Evolutionary conservation across 2,888 invertebrate species (phyloP).

Genomic region (Gortyna flavago): DNA sequence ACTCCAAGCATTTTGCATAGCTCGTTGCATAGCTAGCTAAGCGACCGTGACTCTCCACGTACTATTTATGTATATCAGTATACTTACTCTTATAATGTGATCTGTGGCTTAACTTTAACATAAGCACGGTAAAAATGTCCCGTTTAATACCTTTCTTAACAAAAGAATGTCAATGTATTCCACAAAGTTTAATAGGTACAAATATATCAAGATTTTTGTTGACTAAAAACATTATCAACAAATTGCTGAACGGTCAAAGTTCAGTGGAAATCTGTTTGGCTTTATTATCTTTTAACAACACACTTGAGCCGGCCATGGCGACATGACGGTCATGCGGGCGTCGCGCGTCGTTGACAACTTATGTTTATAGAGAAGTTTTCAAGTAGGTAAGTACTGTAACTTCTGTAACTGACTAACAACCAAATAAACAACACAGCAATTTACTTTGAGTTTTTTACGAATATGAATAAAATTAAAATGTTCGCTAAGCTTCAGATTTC

Average conservation of each 20-base stretch:
- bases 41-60: background rate
- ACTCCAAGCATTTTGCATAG: no score
- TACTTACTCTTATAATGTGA: constrained; percentile 3
- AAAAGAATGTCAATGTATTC: constrained; percentile 41
- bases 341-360: constrained; percentile 32
- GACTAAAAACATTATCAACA: constrained; percentile 68
- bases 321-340: constrained; percentile 48
- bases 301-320: constrained; percentile 51
- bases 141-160: constrained; percentile 27
- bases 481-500: background rate
- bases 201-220: constrained; percentile 68
- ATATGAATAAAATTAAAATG: constrained; percentile 12
- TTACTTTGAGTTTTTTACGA: background rate
- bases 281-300: constrained; percentile 65
- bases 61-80: background rate
- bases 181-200: constrained; percentile 51
- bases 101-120: constrained; percentile 13
- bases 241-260: constrained; percentile 69
- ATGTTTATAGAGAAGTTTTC: constrained; percentile 23
- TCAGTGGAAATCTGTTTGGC: constrained; percentile 70
- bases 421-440: constrained; percentile 15
- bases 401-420: background rate
- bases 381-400: background rate
- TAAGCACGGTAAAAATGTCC: constrained; percentile 4
- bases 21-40: no score